Percentiles rank a stretch among this genome's conserved stretches.
phyloP scores from a whole-genome alignment of 2,888 invertebrate genomes.

The Spodoptera picta region DNA sequence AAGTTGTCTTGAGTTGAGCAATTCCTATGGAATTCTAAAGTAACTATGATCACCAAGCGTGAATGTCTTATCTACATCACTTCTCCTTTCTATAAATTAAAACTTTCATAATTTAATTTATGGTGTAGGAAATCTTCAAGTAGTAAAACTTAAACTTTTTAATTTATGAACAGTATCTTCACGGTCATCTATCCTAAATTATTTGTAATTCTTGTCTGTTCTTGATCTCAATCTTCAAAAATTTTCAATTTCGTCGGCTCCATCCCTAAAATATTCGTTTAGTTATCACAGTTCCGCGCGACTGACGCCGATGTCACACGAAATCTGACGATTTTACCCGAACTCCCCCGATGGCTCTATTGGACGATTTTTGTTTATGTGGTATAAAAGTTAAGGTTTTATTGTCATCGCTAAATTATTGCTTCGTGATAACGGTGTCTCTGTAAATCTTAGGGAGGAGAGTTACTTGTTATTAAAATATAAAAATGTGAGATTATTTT shows the following conservation, averaged over 20 bases:
- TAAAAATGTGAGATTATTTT: background rate
- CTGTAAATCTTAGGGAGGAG: slow-evolving; percentile 18
- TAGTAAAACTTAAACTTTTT: no score
- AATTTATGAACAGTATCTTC: no score
- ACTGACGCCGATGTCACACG: slow-evolving; percentile 64
- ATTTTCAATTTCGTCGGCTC: background rate
- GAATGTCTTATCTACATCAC: background rate
- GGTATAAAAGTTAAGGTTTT: slow-evolving; percentile 59
- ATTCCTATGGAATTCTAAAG: no score
- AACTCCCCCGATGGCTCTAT: slow-evolving; percentile 65
- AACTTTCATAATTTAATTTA: no score
- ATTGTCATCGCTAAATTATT: slow-evolving; percentile 65
- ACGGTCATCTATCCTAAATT: no score
- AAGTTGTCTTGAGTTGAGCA: no score
- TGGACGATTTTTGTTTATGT: slow-evolving; percentile 70
- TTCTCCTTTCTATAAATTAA: no score
- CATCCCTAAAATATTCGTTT: slow-evolving; percentile 58
- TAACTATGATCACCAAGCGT: background rate
- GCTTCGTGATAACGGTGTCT: slow-evolving; percentile 43
- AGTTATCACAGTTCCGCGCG: slow-evolving; percentile 72
- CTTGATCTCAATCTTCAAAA: no score
- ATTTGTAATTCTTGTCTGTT: no score
- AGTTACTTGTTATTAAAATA: slow-evolving; percentile 28
- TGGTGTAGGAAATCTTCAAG: no score
- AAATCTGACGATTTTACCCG: slow-evolving; percentile 60